Base-by-base conservation (phyloP, 2,797 vertebrate species). In the Catostomus latipinnis region DNA sequence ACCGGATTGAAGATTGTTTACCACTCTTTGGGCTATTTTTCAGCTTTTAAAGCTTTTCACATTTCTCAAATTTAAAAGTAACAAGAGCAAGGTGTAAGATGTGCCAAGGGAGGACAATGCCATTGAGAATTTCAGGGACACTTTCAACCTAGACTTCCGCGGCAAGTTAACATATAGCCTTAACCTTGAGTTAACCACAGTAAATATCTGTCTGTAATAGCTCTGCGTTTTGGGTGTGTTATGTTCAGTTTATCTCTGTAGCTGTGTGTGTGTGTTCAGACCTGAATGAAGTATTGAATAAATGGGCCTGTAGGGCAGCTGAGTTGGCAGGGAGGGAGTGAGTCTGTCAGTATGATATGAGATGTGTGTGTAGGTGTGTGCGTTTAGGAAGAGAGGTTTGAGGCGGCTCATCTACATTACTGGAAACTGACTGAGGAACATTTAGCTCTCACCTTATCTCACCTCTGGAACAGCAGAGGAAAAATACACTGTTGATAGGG, bases 271-370 rank as follows among this genome's bases (percentile, higher is more conserved):
- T 89, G 61, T 91, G 90, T 93, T 90, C 85, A 88, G 89, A 90
- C 90, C 86, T 93, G 92, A 92, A 89, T 86, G 60, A 81, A 88
- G 70, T 71, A 83, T 89, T 91, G 65, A 87, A 85, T 86, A 90
- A 89, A 89, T 84, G 68, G 81, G 86, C 84, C 84, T 85, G 81
- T 57, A 86, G 84, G 80, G 74, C 76, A 66, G 80, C 74, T 58
- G 76, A 78, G 72, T 83, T 88, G 80, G 83, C 82, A 78, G 58
- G 77, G 63, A 80, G 82, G 53, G 70, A 78, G 78, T 45, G 54
- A 76, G 76, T 78, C 76, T 68, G 71, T 84, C 67, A 60, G 73
- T 76, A 56, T 18, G 58, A 69, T 43, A 52, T 70, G 78, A 74
- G 60, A 49, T 74, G 80, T 71, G 76, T 71, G 62, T 76, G 54